Evolutionary conservation across 64 coral and sea anemone species (phyloP).

Genomic region (Catalaphyllia jardinei): DNA sequence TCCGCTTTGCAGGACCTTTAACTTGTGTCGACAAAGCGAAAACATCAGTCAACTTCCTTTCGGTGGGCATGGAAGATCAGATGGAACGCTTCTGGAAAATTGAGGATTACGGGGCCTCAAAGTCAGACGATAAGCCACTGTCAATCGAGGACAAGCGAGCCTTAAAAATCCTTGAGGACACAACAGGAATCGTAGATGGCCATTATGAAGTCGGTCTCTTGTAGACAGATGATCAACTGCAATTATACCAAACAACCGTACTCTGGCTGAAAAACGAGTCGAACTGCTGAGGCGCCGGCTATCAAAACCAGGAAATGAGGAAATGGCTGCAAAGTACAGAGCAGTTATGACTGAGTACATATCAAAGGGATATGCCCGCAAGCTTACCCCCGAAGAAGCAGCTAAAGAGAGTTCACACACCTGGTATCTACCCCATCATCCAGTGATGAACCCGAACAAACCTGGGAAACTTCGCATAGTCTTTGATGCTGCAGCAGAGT

Average conservation of each 20-base stretch:
- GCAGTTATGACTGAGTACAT: neutral
- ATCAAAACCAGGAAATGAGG: constrained; percentile 21
- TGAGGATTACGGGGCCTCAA: neutral
- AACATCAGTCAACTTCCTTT: constrained; percentile 10
- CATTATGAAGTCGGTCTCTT: constrained; percentile 56
- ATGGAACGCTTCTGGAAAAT: constrained; percentile 42
- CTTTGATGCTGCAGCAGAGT: constrained; percentile 43
- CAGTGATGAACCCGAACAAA: constrained; percentile 55
- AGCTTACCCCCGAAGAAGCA: neutral
- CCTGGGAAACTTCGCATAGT: constrained; percentile 56
- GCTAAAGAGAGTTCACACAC: neutral
- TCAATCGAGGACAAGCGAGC: constrained; percentile 48
- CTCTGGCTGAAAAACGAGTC: constrained; percentile 11
- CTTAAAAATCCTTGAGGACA: too few species aligned
- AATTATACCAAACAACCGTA: constrained; percentile 35
- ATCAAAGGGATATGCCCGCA: neutral
- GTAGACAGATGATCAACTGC: constrained; percentile 30
- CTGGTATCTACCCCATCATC: constrained; percentile 57
- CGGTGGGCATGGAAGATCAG: constrained; percentile 5
- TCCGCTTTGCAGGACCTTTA: constrained; percentile 33
- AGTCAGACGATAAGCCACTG: neutral
- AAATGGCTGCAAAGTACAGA: constrained; percentile 44
- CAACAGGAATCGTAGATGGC: constrained; percentile 28
- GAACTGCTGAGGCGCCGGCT: constrained; percentile 23
- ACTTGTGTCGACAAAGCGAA: neutral